Conservation (phyloP, 2,113 vertebrate species). For the Nothobranchius kuhntae region DNA sequence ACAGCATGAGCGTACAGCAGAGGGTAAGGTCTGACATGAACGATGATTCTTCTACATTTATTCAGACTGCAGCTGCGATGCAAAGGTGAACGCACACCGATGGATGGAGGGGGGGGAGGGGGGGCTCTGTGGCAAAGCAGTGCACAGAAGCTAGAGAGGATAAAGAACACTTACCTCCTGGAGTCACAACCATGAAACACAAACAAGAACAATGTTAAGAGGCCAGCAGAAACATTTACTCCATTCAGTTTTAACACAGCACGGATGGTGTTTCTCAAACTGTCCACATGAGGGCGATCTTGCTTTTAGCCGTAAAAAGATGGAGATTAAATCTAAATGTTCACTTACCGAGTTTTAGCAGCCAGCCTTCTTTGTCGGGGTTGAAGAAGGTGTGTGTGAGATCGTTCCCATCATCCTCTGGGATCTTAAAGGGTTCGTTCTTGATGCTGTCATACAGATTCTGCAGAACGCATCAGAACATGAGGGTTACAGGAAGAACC, state of each 20-base stretch:
- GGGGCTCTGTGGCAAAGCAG: conserved; percentile 78
- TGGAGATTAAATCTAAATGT: background rate
- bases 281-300: background rate
- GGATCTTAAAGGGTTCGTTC: conserved; percentile 97
- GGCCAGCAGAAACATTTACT: conserved; percentile 11
- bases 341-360: conserved; percentile 90
- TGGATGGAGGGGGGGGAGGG: conserved; percentile 31
- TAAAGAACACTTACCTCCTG: conserved; percentile 93
- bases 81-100: conserved; percentile 20
- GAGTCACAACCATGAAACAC: conserved; percentile 87
- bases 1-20: conserved; percentile 19
- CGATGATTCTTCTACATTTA: background rate
- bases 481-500: too few species aligned
- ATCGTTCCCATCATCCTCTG: conserved; percentile 95
- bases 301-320: too few species aligned
- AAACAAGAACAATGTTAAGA: conserved; percentile 84
- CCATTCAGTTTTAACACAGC: background rate
- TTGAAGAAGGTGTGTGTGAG: conserved; percentile 99
- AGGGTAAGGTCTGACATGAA: conserved; percentile 28
- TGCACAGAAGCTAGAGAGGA: conserved; percentile 37
- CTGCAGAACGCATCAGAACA: conserved; percentile 64
- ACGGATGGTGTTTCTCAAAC: background rate
- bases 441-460: conserved; percentile 98
- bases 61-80: background rate
- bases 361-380: conserved; percentile 96